Percentiles rank a stretch among this genome's conserved stretches.
These are phyloP conservation scores for Epizoanthus illoricatus DNA, from an alignment of 92 coral and sea anemone species.

Conservation along the genomic window DNA sequence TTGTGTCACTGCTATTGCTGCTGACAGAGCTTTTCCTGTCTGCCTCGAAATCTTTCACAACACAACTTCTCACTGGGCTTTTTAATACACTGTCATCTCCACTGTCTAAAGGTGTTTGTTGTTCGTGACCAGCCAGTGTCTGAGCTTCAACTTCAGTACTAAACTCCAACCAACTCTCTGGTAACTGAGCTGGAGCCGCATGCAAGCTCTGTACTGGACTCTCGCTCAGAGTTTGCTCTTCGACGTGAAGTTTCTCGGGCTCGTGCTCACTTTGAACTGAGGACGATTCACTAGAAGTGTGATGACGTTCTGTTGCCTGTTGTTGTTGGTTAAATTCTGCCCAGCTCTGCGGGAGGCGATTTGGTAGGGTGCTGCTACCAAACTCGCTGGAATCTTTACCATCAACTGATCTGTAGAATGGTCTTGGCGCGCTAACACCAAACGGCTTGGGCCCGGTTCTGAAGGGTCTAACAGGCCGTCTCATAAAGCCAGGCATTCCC, in stretches of 20 bases:
- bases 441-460: slow-evolving; percentile 25
- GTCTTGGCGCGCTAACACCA: slow-evolving; percentile 15
- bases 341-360: slow-evolving; percentile 30
- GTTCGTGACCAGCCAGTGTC: not conserved
- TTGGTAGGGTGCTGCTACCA: not conserved
- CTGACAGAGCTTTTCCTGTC: not conserved
- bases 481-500: not conserved
- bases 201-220: slow-evolving; percentile 16
- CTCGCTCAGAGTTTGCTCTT: slow-evolving; percentile 5
- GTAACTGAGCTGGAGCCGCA: slow-evolving; percentile 10
- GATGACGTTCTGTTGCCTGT: not conserved
- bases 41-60: slow-evolving; percentile 31
- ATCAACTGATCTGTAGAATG: slow-evolving; percentile 14
- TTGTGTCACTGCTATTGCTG: not conserved
- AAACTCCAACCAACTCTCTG: slow-evolving; percentile 31
- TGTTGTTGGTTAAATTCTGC: slow-evolving; percentile 14
- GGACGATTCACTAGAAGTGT: not conserved
- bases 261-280: slow-evolving; percentile 18
- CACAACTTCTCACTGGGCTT: slow-evolving; percentile 15
- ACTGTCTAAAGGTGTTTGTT: not conserved
- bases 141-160: not conserved
- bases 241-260: not conserved
- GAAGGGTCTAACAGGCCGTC: slow-evolving; percentile 15
- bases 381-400: not conserved
- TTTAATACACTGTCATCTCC: not conserved